Conservation (phyloP, 2,797 vertebrate species). For the Clarias laeviceps region DNA sequence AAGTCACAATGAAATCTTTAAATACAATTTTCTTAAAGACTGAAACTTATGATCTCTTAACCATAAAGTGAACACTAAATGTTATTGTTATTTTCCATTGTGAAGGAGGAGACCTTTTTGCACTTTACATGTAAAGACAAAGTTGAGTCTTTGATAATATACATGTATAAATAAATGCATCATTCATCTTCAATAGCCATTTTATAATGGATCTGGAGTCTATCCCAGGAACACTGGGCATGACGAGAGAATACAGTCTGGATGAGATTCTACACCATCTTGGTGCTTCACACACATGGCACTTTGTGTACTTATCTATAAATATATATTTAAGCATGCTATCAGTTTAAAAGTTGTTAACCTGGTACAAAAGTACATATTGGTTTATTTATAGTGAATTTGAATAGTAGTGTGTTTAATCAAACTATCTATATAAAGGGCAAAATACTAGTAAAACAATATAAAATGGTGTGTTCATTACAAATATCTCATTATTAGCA, state of each 20-base stretch:
- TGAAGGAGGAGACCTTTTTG: background rate
- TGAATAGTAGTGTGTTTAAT: background rate
- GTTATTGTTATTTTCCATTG: background rate
- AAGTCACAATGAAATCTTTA: too few species aligned
- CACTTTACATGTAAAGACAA: background rate
- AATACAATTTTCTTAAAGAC: background rate
- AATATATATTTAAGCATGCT: background rate
- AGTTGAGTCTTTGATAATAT: background rate
- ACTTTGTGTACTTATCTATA: background rate
- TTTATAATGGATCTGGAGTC: background rate
- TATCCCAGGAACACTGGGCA: background rate
- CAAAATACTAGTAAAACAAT: background rate
- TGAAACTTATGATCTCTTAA: background rate
- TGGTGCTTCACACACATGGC: background rate
- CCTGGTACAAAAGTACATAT: background rate
- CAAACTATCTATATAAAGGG: background rate
- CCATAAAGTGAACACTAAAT: background rate
- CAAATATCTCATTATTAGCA: background rate
- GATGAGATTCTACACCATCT: background rate
- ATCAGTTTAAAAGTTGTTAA: background rate
- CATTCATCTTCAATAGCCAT: too few species aligned
- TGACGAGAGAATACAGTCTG: background rate
- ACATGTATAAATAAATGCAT: background rate
- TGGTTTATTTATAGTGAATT: background rate
- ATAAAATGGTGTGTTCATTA: background rate